Evolutionary conservation across 2,888 invertebrate species (phyloP).

Genomic region (Doris montereyensis): DNA sequence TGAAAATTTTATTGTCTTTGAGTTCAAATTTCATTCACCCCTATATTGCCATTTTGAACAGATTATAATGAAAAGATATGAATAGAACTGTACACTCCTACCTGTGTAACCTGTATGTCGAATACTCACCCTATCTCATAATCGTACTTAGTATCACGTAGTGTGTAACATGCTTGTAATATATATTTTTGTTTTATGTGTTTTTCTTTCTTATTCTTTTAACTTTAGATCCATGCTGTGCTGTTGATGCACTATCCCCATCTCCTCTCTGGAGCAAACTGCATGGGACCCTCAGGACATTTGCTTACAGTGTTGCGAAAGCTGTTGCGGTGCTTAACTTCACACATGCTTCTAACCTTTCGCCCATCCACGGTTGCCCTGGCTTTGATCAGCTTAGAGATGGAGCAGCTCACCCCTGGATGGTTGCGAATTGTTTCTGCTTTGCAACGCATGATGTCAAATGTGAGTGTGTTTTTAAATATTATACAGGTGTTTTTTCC

Average conservation of each 20-base stretch:
- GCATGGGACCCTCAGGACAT: slow-evolving; percentile 68
- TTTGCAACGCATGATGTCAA: slow-evolving; percentile 64
- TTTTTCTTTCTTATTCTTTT: too few relatives aligned
- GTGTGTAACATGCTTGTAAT: too few relatives aligned
- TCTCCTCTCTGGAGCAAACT: slow-evolving; percentile 61
- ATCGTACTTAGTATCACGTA: too few relatives aligned
- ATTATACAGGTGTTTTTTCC: neutral
- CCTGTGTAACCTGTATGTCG: too few relatives aligned
- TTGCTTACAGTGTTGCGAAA: slow-evolving; percentile 65
- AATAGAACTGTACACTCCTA: neutral
- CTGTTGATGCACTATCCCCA: slow-evolving; percentile 67
- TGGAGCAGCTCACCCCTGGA: slow-evolving; percentile 64
- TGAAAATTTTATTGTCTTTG: too few relatives aligned
- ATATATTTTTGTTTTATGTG: too few relatives aligned
- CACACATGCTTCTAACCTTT: slow-evolving; percentile 80
- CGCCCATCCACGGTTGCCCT: slow-evolving; percentile 85
- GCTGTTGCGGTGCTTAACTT: slow-evolving; percentile 75
- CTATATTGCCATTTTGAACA: neutral
- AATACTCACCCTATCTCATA: too few relatives aligned
- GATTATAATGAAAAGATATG: neutral
- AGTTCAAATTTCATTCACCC: neutral
- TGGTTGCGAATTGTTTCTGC: slow-evolving; percentile 67
- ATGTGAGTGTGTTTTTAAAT: slow-evolving; percentile 59
- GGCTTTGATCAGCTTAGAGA: slow-evolving; percentile 82
- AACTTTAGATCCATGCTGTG: slow-evolving; percentile 69